Base-by-base conservation (phyloP, 64 coral and sea anemone genomes). In the Hydrozoanthus tunicans region DNA sequence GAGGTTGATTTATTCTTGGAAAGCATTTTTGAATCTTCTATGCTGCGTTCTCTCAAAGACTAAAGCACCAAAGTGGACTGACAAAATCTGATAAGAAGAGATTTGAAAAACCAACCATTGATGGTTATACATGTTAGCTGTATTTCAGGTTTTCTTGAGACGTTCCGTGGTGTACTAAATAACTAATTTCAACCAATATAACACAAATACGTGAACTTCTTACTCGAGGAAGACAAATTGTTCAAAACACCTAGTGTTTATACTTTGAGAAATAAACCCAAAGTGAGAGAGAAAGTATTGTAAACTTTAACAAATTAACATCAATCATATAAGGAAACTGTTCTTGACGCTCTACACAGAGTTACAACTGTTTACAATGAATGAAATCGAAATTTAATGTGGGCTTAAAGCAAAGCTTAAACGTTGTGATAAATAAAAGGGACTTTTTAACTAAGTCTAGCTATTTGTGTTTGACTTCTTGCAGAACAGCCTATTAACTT, bases 141-240 rank as follows among this genome's bases (percentile, higher is more conserved):
- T 51, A 20, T 14, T 51, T 67, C n/a, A 83, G 67, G 11, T 68
- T 83, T 66, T 15, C 64, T 66, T 15, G 64, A 66, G 12, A 62
- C 60, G 7, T 62, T 62, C 12, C 12, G 12, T 9, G 60, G 60
- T 62, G 60, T 62, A 25, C 27, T 62, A 58, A 60, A 62, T 82
- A 82, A 83, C 14, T 68, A 83, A 54, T 83, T 83, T 83, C 51
- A 83, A 68, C 58, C 58, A 81, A 81, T 68, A 83, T 64, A 60
- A 23, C 81, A 83, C 67, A 68, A 83, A 83, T n/a, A 68, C 27
- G 62, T 66, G 62, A 83, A 83, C 65, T n/a, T 62, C 81, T 83
- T 79, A 11, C 81, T 43, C 61, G 43, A 83, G 56, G 79, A 32
- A 53, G 23, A 66, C 12, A 83, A 54, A 83, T 52, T 67, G 6